phyloP scores from a whole-genome alignment of 2,797 vertebrate genomes.

The Chaunax sp. region DNA sequence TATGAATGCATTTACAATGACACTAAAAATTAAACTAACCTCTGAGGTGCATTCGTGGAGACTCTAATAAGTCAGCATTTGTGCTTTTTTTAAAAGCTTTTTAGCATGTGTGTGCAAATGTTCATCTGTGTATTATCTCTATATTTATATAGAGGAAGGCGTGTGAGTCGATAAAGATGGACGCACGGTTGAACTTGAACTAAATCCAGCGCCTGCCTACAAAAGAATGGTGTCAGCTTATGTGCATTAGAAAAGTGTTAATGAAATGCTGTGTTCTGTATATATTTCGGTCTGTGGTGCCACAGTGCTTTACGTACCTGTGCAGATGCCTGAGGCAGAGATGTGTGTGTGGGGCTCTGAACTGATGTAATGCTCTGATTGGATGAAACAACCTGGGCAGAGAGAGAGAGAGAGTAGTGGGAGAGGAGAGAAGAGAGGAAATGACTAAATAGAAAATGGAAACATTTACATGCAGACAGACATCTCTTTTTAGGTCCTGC shows the following conservation, averaged over 20 bases:
- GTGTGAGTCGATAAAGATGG: slow-evolving; percentile 9
- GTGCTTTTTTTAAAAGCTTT: background rate
- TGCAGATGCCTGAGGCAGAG: slow-evolving; percentile 81
- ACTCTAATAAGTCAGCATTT: background rate
- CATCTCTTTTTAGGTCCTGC: slow-evolving; percentile 2
- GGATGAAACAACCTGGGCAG: slow-evolving; percentile 55
- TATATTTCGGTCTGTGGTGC: background rate
- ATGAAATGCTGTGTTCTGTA: background rate
- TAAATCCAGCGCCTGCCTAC: background rate
- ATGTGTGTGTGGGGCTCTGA: slow-evolving; percentile 76
- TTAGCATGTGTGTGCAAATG: background rate
- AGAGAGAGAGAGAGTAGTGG: background rate
- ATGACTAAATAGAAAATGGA: slow-evolving; percentile 3
- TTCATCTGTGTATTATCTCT: background rate
- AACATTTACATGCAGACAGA: slow-evolving; percentile 4
- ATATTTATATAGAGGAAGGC: background rate
- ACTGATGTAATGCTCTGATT: slow-evolving; percentile 66
- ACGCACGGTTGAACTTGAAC: background rate
- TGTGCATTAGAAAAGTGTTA: slow-evolving; percentile 4
- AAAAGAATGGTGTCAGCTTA: background rate
- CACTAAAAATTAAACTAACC: background rate
- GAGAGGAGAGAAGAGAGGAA: background rate
- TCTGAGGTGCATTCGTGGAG: background rate
- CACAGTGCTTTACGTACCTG: slow-evolving; percentile 81
- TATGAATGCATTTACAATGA: background rate